Evolutionary conservation across 2,888 invertebrate species (phyloP), one percentile per base, ranked within the genome.

Genomic region (Apoderus coryli): DNA sequence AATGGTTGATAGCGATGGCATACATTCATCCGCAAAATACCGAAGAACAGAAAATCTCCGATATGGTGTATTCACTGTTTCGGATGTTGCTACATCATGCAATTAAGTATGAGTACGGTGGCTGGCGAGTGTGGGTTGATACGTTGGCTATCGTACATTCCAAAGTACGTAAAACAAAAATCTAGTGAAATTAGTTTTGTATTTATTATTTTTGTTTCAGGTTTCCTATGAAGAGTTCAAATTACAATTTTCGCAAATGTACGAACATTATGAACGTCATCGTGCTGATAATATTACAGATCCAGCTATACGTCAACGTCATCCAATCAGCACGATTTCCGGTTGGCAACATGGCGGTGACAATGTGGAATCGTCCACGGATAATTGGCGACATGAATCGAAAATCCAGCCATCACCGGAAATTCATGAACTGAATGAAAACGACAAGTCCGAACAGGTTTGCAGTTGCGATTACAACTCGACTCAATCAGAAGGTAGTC

Each of bases 71-170:
- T 60, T 85, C 92, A 0, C 63, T 98, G 44, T 98, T 99, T 63
- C 72, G 92, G 10, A 93, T 96, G 88, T 64, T 99, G 36, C 63
- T 99, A 25, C 96, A 98, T 56, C 98, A 99, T 59, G 98, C 98
- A 22, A 92, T 99, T 45, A 95, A 96, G 54, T 89, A 89, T 50
- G 98, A 99, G 59, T 98, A 93, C 52, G 98, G 98, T 4, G 98
- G 98, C 10, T 99, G 98, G 98, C 65, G 98, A 36, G 98, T 99
- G 10, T 98, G 98, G 98, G 96, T 99, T 4, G 98, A 99, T 54
- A 99, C 98, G 0, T 60, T 99, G 36, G 96, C 98, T 24, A 99
- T 99, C 49, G 90, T 98, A 2, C 98, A 98, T 62, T 96, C 96
- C 2, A 96, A 96, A 73, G 95, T 88, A 53, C 52, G 50, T 42